Base-by-base conservation (phyloP, 2,797 vertebrate genomes). In the Pseudochaenichthys georgianus region DNA sequence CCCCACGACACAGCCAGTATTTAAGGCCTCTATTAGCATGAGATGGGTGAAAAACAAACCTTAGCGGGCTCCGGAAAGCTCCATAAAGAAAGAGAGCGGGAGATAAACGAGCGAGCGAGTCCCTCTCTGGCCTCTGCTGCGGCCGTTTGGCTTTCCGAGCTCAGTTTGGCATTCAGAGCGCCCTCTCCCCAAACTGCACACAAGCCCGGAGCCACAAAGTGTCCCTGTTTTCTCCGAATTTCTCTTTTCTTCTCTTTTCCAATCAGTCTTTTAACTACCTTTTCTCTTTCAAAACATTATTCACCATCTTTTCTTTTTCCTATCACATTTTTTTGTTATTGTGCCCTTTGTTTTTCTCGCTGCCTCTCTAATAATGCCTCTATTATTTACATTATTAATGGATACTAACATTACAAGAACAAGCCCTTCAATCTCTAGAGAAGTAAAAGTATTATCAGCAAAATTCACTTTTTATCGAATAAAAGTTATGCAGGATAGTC, bases 31-130 rank as follows among this genome's bases (percentile, higher is more conserved):
- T 73, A 83, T 94, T 92, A 90, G 83, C 91, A 90, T 93, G 81
- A 88, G 89, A 83, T 91, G 88, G 84, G 71, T 87, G 89, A 92
- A 93, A 93, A 94, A 93, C 88, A 89, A 90, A 82, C 69, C 87
- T 63, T 86, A 86, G 85, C 77, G 16, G 88, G 87, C 70, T 89
- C 90, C 76, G 84, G 90, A 92, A 91, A 94, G 87, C 87, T 66
- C 63, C 51, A 43, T 75, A 88, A 77, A 79, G 79, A 87, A 87
- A 86, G 74, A 42, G 81, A 87, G 81, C 6, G 64, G 78, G 77
- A 88, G 82, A 87, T 85, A 79, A 83, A 84, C 71, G 79, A 87
- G 78, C 13, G 82, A 81, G 77, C 62, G 73, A 80, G 75, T 64
- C 80, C 67, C 77, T 77, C 75, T 81, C 81, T 80, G 77, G 77